These are phyloP conservation scores for Menidia menidia DNA, from an alignment of 2,797 vertebrate species.

Conservation along the genomic window DNA sequence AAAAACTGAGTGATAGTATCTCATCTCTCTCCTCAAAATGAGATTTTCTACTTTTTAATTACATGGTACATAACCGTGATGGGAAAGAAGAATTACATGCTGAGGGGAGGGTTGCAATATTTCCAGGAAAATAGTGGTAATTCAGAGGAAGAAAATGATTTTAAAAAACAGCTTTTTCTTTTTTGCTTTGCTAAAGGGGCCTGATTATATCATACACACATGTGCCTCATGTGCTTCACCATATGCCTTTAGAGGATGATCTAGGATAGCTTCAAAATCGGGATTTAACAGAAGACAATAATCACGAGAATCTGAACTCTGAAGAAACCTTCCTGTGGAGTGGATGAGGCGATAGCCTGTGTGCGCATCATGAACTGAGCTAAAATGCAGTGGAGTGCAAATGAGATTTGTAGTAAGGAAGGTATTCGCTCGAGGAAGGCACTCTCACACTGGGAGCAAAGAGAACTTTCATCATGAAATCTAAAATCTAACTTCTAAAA, in stretches of 20 bases:
- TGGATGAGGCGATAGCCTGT: neutral
- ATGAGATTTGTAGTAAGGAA: neutral
- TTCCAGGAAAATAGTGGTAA: neutral
- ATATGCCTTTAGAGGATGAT: neutral
- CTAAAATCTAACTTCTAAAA: neutral
- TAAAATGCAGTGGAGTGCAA: neutral
- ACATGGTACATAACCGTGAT: no score
- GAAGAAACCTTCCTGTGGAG: neutral
- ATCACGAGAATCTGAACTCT: neutral
- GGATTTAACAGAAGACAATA: neutral
- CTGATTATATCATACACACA: neutral
- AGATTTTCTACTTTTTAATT: no score
- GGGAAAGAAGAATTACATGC: no score
- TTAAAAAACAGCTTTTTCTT: no score
- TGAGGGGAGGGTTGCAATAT: no score
- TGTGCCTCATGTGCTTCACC: no score
- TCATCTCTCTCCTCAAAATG: no score
- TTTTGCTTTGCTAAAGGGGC: neutral
- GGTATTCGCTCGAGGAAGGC: no score
- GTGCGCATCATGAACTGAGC: neutral
- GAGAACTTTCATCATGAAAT: neutral
- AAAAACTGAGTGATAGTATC: neutral
- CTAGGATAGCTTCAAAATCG: neutral
- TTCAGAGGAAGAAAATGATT: neutral
- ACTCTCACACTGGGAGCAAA: constrained; percentile 1